Percentiles rank a stretch among this genome's conserved stretches.
These are phyloP conservation scores for Oostethus manadensis DNA, from an alignment of 2,113 vertebrate genomes.

Conservation along the genomic window DNA sequence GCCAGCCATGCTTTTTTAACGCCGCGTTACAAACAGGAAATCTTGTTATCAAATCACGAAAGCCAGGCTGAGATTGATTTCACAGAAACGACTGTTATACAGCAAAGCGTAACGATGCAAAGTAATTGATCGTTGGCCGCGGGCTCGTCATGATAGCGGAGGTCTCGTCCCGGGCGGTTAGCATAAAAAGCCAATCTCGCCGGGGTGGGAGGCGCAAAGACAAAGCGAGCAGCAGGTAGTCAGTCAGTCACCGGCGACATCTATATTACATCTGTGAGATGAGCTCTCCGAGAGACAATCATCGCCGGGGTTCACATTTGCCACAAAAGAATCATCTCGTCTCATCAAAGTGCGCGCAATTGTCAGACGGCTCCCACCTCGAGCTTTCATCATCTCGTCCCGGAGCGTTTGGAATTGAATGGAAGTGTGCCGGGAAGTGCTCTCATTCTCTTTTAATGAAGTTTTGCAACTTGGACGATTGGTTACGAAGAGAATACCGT, in stretches of 20 bases:
- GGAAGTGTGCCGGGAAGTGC: slow-evolving; percentile 65
- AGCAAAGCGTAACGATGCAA: slow-evolving; percentile 33
- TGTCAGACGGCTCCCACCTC: slow-evolving; percentile 66
- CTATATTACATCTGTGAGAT: slow-evolving; percentile 69
- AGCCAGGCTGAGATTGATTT: slow-evolving; percentile 35
- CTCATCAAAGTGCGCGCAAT: slow-evolving; percentile 71
- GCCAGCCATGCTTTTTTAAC: slow-evolving; percentile 10
- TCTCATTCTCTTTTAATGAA: slow-evolving; percentile 77
- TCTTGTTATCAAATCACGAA: slow-evolving; percentile 39
- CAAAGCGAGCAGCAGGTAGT: slow-evolving; percentile 57
- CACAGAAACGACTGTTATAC: slow-evolving; percentile 28
- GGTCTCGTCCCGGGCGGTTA: slow-evolving; percentile 30
- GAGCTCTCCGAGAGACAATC: slow-evolving; percentile 65
- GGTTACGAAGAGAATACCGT: slow-evolving; percentile 42
- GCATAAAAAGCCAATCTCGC: slow-evolving; percentile 36
- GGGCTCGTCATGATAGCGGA: slow-evolving; percentile 7
- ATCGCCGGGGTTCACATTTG: slow-evolving; percentile 57
- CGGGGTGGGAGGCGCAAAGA: slow-evolving; percentile 45
- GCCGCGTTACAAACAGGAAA: slow-evolving; percentile 17
- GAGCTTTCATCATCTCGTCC: slow-evolving; percentile 64
- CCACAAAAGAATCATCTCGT: slow-evolving; percentile 63
- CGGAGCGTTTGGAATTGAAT: slow-evolving; percentile 70
- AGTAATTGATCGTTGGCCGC: slow-evolving; percentile 39
- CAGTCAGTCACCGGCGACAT: slow-evolving; percentile 69
- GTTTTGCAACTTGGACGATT: slow-evolving; percentile 74